Conservation (phyloP, 2,888 invertebrate genomes). For the Tenthredo amoena region DNA sequence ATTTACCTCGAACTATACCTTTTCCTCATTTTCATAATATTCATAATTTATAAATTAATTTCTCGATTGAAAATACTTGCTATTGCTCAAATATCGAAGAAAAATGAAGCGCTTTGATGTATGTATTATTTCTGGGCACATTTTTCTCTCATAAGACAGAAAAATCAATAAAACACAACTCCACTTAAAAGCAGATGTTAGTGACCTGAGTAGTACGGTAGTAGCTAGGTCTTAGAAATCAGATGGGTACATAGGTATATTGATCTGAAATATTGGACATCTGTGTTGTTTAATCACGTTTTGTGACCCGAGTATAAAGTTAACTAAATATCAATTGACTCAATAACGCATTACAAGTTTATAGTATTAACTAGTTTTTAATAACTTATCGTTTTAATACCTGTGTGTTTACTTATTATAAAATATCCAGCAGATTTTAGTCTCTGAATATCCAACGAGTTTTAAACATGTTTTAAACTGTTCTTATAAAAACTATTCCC, state of each 20-base stretch:
- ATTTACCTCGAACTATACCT: neutral
- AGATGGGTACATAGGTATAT: constrained; percentile 68
- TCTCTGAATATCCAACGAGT: constrained; percentile 1
- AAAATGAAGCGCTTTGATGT: neutral
- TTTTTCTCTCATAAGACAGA: constrained; percentile 32
- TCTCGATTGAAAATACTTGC: neutral
- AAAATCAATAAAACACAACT: constrained; percentile 50
- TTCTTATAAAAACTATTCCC: neutral
- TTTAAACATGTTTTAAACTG: constrained; percentile 25
- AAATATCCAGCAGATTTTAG: constrained; percentile 6
- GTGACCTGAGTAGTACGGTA: constrained; percentile 68
- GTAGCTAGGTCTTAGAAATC: constrained; percentile 67
- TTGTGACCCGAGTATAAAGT: constrained; percentile 10
- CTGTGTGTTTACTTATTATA: constrained; percentile 23
- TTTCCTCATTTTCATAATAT: neutral
- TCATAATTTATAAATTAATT: neutral
- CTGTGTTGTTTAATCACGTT: constrained; percentile 51
- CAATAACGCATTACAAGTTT: neutral
- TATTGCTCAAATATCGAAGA: neutral
- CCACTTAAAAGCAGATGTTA: constrained; percentile 61
- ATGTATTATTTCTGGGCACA: neutral
- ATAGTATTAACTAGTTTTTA: constrained; percentile 19
- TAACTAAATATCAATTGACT: constrained; percentile 6
- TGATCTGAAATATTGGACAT: constrained; percentile 70
- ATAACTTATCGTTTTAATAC: constrained; percentile 8